phyloP scores from a whole-genome alignment of 2,888 invertebrate genomes.

The Desoria tigrina region DNA sequence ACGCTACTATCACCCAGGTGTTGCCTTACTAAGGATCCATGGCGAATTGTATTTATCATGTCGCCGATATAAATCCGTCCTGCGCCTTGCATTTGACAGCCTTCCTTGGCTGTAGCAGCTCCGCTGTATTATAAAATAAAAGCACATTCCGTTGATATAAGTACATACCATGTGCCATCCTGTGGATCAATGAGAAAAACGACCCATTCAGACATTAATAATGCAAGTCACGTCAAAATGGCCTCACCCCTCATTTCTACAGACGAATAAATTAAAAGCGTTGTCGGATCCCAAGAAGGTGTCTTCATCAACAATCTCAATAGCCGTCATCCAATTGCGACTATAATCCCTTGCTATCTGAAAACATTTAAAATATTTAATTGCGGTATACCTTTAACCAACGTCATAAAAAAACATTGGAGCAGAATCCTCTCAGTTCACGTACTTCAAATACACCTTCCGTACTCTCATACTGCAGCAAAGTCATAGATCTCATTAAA shows the following conservation, averaged over 20 bases:
- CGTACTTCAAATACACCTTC: slow-evolving; percentile 90
- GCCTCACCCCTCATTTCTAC: slow-evolving; percentile 87
- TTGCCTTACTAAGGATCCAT: slow-evolving; percentile 90
- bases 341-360: slow-evolving; percentile 89
- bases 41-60: slow-evolving; percentile 93
- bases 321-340: slow-evolving; percentile 97
- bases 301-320: slow-evolving; percentile 96
- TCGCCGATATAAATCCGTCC: slow-evolving; percentile 96
- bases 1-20: slow-evolving; percentile 86
- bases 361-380: slow-evolving; percentile 16
- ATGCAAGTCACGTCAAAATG: background rate
- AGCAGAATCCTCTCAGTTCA: too few relatives aligned
- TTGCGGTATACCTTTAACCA: too few relatives aligned
- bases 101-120: slow-evolving; percentile 93
- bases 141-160: slow-evolving; percentile 4
- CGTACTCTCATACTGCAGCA: slow-evolving; percentile 93
- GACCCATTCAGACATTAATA: background rate
- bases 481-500: slow-evolving; percentile 92
- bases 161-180: background rate
- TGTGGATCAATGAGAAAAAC: background rate
- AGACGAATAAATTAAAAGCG: slow-evolving; percentile 90
- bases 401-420: too few relatives aligned
- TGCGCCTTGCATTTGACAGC: slow-evolving; percentile 90
- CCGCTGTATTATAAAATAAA: slow-evolving; percentile 64
- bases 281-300: slow-evolving; percentile 96